Evolutionary conservation across 2,888 invertebrate species (phyloP), one percentile per base, ranked within the genome.

Genomic region (Biston betularia): DNA sequence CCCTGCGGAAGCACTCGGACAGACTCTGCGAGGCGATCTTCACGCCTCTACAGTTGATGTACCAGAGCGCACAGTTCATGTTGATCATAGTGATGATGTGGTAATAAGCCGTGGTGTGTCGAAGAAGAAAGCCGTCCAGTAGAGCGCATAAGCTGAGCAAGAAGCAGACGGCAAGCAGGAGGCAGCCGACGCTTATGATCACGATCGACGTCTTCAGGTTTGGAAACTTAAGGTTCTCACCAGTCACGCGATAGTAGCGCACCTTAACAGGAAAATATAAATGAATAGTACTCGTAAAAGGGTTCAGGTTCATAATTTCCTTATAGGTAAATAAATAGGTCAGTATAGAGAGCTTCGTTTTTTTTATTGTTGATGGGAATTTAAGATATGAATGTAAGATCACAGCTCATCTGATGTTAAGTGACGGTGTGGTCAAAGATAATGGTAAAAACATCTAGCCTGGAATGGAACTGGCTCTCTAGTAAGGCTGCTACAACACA

Each of bases 61-160:
- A 96, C 96, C 96, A 96, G 2, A 96, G 87, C 0, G 96, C 95
- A 69, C 95, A 96, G 79, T 96, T 96, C 96, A 96, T 96, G 75
- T 96, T 96, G 57, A 96, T 95, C 95, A 96, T 96, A 0, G 94
- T 96, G 42, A 96, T 95, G 53, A 96, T 96, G 75, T 96, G 96
- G 77, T 94, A 95, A 78, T 95, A 95, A 0, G 95, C 95, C 0
- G 87, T 81, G 0, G 96, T 96, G 75, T 96, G 96, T 78, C 94
- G 94, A 11, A 96, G 79, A 4, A 95, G 93, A 80, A 95, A 96
- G 0, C 96, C 96, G 53, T 96, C 96, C 65, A 96, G 79, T 12
- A 96, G 82, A 3, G 94, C 94, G 70, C 95, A 95, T 0, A 96
- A 86, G 38, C 95, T 94, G 15, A 96, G 83, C 35, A 96, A 84